Conservation (phyloP, 2,888 invertebrate genomes). For the Philonicus albiceps region DNA sequence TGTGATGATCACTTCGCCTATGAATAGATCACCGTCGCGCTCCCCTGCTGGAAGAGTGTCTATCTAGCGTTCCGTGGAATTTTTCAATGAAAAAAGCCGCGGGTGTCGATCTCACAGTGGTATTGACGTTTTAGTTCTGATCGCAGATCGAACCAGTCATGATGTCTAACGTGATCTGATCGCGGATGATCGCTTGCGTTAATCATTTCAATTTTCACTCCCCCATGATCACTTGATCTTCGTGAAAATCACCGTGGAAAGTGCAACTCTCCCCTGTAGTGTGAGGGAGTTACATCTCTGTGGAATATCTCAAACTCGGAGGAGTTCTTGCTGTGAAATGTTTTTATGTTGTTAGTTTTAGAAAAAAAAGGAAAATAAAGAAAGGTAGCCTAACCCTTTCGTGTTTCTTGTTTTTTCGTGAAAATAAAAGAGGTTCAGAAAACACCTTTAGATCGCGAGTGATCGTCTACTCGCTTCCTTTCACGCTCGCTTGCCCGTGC, state of each 20-base stretch:
- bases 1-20: neutral
- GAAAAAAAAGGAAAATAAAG: neutral
- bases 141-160: neutral
- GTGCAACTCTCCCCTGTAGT: neutral
- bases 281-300: neutral
- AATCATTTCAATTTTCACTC: neutral
- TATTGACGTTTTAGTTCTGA: conserved; percentile 24
- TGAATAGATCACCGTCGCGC: neutral
- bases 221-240: neutral
- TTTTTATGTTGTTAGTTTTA: neutral
- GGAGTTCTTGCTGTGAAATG: neutral
- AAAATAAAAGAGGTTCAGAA: neutral
- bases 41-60: neutral
- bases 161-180: neutral
- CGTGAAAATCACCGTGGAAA: neutral
- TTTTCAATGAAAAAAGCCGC: conserved; percentile 9
- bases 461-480: neutral
- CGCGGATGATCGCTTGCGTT: neutral
- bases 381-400: neutral
- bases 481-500: neutral
- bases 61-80: neutral
- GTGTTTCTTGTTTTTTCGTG: neutral
- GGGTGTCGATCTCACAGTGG: neutral
- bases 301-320: neutral
- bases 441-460: neutral